Percentiles rank a stretch among this genome's conserved stretches.
These are phyloP conservation scores for Malurus cyaneus DNA, from an alignment of 2,113 vertebrate genomes.

Conservation along the genomic window DNA sequence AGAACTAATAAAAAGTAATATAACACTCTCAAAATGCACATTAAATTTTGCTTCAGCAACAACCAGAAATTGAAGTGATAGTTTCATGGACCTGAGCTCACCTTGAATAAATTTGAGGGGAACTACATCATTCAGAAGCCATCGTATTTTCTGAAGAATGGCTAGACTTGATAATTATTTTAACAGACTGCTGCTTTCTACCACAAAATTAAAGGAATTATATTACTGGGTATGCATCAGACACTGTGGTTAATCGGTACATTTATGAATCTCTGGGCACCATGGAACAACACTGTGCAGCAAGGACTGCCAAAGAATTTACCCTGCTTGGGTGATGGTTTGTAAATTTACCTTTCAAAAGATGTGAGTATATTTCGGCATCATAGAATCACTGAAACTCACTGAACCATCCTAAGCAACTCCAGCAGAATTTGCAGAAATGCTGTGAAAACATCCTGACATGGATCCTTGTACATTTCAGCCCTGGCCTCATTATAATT, in stretches of 20 bases:
- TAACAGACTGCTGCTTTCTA: neutral
- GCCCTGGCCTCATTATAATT: neutral
- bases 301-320: neutral
- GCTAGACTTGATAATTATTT: neutral
- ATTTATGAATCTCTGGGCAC: neutral
- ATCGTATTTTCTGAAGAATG: neutral
- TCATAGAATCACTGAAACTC: neutral
- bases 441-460: neutral
- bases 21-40: neutral
- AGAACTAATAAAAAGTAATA: neutral
- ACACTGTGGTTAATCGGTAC: neutral
- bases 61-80: neutral
- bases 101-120: neutral
- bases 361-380: neutral
- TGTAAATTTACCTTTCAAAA: neutral
- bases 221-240: neutral
- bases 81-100: neutral
- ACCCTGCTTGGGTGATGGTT: neutral
- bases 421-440: neutral
- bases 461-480: neutral
- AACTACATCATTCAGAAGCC: neutral
- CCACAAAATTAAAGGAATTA: neutral
- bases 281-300: rapidly evolving
- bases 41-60: neutral
- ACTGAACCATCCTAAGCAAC: neutral